phyloP scores from a whole-genome alignment of 2,797 vertebrate genomes.

The Astyanax mexicanus region DNA sequence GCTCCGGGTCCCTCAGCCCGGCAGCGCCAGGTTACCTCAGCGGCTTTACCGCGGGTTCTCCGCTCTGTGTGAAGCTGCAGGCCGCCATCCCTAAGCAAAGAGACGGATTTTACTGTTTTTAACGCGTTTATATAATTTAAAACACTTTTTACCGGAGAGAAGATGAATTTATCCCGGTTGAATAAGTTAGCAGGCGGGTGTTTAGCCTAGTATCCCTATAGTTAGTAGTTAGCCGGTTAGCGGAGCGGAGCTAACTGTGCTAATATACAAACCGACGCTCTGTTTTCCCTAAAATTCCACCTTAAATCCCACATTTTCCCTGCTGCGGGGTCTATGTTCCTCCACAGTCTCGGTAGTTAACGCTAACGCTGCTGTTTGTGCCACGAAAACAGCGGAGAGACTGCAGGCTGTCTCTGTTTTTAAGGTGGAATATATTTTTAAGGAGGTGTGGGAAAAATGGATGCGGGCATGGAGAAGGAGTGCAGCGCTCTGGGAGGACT shows the following conservation, averaged over 20 bases:
- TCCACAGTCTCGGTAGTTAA: no score
- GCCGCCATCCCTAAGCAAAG: background rate
- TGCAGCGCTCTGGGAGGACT: constrained; percentile 87
- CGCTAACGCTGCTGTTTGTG: no score
- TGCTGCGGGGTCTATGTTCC: no score
- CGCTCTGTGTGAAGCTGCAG: constrained; percentile 10
- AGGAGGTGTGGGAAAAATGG: constrained; percentile 79
- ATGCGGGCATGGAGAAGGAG: constrained; percentile 87
- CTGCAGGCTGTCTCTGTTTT: no score
- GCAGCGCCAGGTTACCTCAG: constrained; percentile 38
- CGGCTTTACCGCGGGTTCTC: background rate
- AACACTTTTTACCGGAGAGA: constrained; percentile 49
- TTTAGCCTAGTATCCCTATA: no score
- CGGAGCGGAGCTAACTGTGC: constrained; percentile 45
- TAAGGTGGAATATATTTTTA: background rate
- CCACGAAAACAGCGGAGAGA: no score
- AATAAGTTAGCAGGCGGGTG: constrained; percentile 67
- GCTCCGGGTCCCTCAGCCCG: constrained; percentile 18
- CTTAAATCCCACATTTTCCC: no score
- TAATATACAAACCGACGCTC: no score
- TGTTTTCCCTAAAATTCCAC: no score
- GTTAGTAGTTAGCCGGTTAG: constrained; percentile 63
- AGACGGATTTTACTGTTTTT: background rate
- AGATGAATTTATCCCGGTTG: constrained; percentile 59
- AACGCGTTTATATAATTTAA: background rate